Evolutionary conservation across 1,140 invertebrate species (phyloP), one percentile per base, ranked within the genome.

Genomic region (Drosophila dunni): DNA sequence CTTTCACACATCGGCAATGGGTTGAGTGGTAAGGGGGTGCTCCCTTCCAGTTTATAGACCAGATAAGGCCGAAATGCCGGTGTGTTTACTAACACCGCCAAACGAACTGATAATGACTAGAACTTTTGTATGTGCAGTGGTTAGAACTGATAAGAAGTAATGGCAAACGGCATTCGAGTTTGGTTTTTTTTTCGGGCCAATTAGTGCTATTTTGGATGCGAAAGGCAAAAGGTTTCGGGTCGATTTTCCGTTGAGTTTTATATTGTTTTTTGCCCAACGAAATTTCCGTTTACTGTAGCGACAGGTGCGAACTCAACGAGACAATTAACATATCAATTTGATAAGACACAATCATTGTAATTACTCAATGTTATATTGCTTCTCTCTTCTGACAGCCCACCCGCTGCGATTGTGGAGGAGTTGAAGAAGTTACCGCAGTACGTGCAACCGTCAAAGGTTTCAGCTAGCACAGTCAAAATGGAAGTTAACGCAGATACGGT

Each of bases 331-430:
- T 89, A 78, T 71, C 67, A 58, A 2, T 7, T 33, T 51, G 84
- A 88, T 88, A 88, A 89, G 61, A 33, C 36, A 48, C 73, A 61
- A 64, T 89, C 88, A 84, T 64, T 78, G 44, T 80, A 80, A 88
- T 89, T 88, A 78, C 67, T 68, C 48, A 57, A 56, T 53, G 48
- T 64, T 42, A 42, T 66, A 36, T 54, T 44, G 61, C 57, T 17
- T 38, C 3, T 38, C 17, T 50, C 3, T 66, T 36, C 9, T 7
- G 10, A 53, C 48, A 66, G 34, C 50, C 69, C 73, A 5, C 79
- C 65, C 51, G 89, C 81, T 75, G 86, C 83, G 54, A 78, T 81
- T 70, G 84, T 80, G 38, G 88, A 91, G 75, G 88, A 92, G 69
- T 67, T 67, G 17, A 86, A 76, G 62, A 80, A 86, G 51, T 69